Evolutionary conservation across 2,888 invertebrate species (phyloP).

Genomic region (Pachliopta kotzebuea): DNA sequence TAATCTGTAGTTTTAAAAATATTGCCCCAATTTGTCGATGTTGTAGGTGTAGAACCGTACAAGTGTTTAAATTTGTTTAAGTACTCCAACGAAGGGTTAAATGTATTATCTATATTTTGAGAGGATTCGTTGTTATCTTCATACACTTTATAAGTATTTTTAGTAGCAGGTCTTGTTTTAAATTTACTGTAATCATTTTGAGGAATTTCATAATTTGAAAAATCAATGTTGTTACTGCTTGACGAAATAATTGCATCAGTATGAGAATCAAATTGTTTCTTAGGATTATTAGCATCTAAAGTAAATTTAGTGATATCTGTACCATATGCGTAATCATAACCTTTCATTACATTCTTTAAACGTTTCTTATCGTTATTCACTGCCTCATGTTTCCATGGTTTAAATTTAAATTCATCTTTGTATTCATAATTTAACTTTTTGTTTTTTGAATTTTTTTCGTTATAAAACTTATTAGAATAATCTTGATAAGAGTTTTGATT

Average conservation of each 20-base stretch:
- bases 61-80: slow-evolving; percentile 55
- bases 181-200: slow-evolving; percentile 52
- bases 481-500: slow-evolving; percentile 39
- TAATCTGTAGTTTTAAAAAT: slow-evolving; percentile 54
- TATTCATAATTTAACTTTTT: slow-evolving; percentile 43
- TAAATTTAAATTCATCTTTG: slow-evolving; percentile 58
- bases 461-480: slow-evolving; percentile 40
- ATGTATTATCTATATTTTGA: slow-evolving; percentile 45
- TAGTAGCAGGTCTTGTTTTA: slow-evolving; percentile 53
- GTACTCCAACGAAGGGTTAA: slow-evolving; percentile 51
- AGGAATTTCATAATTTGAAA: slow-evolving; percentile 52
- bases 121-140: slow-evolving; percentile 41
- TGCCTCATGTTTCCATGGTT: slow-evolving; percentile 47
- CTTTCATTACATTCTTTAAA: slow-evolving; percentile 53
- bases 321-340: slow-evolving; percentile 63
- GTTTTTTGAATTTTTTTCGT: slow-evolving; percentile 41
- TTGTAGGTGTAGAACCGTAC: slow-evolving; percentile 44
- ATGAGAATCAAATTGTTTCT: slow-evolving; percentile 48
- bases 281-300: slow-evolving; percentile 51
- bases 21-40: slow-evolving; percentile 63
- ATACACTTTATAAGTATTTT: slow-evolving; percentile 50
- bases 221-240: slow-evolving; percentile 58
- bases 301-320: slow-evolving; percentile 59
- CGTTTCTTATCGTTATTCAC: slow-evolving; percentile 45
- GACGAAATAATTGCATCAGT: slow-evolving; percentile 60